Percentiles rank a stretch among this genome's conserved stretches.
Evolutionary conservation across 2,113 vertebrate genomes (phyloP).

Genomic region (Malurus elegans): DNA sequence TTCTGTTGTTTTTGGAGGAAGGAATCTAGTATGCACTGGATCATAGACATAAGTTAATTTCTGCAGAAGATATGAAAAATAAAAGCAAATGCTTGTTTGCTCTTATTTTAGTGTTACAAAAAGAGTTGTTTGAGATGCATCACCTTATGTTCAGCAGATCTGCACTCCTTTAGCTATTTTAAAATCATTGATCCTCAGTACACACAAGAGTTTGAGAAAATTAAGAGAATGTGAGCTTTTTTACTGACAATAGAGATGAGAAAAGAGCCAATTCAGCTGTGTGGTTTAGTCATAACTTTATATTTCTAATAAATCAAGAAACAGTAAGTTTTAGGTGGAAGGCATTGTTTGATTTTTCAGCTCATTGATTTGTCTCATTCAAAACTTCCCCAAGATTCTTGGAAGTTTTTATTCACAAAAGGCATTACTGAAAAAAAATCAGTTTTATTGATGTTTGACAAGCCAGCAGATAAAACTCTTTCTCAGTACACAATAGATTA

Average conservation of each 20-base stretch:
- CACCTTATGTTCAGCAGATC: neutral
- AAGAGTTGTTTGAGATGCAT: neutral
- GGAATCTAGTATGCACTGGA: neutral
- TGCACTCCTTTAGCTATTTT: neutral
- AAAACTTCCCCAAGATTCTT: neutral
- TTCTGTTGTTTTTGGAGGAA: neutral
- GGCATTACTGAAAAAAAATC: neutral
- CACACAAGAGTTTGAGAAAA: neutral
- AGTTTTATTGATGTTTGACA: neutral
- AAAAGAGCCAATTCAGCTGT: neutral
- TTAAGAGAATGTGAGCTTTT: neutral
- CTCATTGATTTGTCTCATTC: neutral
- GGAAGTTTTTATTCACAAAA: neutral
- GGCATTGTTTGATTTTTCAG: neutral
- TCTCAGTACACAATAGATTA: neutral
- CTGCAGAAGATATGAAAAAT: neutral
- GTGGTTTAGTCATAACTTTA: neutral
- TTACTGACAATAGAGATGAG: neutral
- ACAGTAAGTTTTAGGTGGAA: neutral
- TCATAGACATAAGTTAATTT: neutral
- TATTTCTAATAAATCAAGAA: neutral
- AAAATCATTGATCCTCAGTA: neutral
- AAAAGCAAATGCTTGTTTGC: neutral
- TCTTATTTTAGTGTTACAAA: neutral
- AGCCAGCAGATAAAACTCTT: neutral